Percentiles rank a stretch among this genome's conserved stretches.
Evolutionary conservation across 2,888 invertebrate genomes (phyloP).

Genomic region (Athalia rosae): DNA sequence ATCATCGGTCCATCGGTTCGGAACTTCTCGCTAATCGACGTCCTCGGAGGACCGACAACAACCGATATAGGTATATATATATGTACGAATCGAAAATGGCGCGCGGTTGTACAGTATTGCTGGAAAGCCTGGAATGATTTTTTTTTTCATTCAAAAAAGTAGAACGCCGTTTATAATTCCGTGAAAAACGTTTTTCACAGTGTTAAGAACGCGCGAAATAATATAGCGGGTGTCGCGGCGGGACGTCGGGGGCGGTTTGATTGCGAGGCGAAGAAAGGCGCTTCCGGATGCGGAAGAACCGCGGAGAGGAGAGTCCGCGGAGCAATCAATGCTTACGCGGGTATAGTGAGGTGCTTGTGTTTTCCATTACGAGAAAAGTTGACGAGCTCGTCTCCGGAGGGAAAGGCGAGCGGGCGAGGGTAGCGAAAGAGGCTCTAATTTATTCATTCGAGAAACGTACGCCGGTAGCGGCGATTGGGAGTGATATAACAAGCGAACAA

Average conservation of each 20-base stretch:
- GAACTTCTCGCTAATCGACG: conserved; percentile 23
- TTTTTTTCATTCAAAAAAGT: no score
- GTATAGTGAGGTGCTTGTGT: conserved; percentile 53
- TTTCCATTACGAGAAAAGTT: conserved; percentile 54
- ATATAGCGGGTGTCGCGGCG: neutral
- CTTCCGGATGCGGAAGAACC: conserved; percentile 4
- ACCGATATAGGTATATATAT: neutral
- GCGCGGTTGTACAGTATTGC: neutral
- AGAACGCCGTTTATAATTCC: no score
- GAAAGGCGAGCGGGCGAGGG: conserved; percentile 6
- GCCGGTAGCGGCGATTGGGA: conserved; percentile 41
- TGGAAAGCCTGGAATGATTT: neutral
- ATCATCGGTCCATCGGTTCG: conserved; percentile 8
- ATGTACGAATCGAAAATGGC: neutral
- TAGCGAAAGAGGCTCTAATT: conserved; percentile 41
- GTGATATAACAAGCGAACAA: conserved; percentile 46
- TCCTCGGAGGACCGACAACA: neutral
- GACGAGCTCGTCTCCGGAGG: conserved; percentile 39
- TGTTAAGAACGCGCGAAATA: no score
- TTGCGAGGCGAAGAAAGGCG: neutral
- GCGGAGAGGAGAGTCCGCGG: conserved; percentile 1
- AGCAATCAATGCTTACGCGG: conserved; percentile 40
- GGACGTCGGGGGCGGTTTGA: neutral
- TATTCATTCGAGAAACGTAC: conserved; percentile 43
- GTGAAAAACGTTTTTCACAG: no score